Evolutionary conservation across 2,113 vertebrate species (phyloP), one percentile per base, ranked within the genome.

Genomic region (Cyrtonyx montezumae): DNA sequence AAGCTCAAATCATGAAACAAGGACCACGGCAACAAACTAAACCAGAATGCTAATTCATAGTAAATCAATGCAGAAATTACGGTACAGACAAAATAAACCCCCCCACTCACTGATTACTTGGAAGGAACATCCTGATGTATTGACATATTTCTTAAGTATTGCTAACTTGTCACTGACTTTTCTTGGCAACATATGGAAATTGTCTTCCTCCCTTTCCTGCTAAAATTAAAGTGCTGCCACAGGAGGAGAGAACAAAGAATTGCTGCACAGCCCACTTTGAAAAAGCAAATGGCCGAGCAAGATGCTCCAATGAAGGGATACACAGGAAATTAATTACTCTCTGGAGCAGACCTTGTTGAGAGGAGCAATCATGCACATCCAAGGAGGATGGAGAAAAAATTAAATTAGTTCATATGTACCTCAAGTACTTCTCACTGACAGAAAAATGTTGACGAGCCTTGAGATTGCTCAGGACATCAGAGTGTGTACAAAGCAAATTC

Each of bases 141-240:
- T 79, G 79, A 74, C n/a, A 49, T 69, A 66, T 69, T 82, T 62
- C 53, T 79, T 89, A 73, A 66, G 84, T 42, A 81, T 49, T 28
- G 58, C 53, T 73, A 74, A 66, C 6, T 40, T 75, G 30, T 66
- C 87, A 76, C 40, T 73, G 34, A 7, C 20, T 86, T 86, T 90
- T 67, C 69, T 65, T 88, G 34, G 37, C 37, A 80, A 88, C 62
- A 48, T 49, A 84, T 8, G 36, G 49, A 83, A 86, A 61, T 7
- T 20, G 10, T 42, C 17, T 6, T 88, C 1, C 3, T 21, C 56
- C 26, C 32, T 79, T 49, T 37, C 68, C 17, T 84, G 28, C 56
- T 93, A 42, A 88, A 92, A 59, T 43, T 75, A 1, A 81, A 90
- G n/a, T 11, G 5, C 5, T 21, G 2, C 0, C 63, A 75, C 56